phyloP scores from a whole-genome alignment of 2,888 invertebrate genomes.

The Diadegma fenestrale region DNA sequence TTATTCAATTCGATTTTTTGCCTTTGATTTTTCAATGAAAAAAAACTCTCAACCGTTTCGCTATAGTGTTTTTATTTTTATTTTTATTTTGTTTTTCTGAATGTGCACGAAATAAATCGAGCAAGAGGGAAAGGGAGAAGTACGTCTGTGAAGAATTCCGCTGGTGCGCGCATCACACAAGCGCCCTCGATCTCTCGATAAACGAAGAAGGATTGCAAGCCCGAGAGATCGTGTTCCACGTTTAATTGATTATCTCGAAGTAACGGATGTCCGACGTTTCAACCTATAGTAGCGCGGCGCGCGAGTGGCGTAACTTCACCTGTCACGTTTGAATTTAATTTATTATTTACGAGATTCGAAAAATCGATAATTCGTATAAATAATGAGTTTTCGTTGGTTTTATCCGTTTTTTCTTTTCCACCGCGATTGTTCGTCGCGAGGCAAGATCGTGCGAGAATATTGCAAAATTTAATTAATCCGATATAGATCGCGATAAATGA shows the following conservation, averaged over 20 bases:
- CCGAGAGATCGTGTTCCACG: conserved; percentile 63
- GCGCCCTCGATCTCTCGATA: conserved; percentile 59
- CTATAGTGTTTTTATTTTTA: background rate
- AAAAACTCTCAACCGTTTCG: background rate
- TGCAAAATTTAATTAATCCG: too few relatives aligned
- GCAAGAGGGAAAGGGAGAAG: conserved; percentile 35
- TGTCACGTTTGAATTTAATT: conserved; percentile 57
- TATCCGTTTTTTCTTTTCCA: background rate
- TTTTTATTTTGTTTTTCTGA: conserved; percentile 13
- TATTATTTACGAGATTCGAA: conserved; percentile 44
- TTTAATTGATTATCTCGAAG: conserved; percentile 67
- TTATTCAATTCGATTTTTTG: background rate
- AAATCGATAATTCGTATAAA: conserved; percentile 40
- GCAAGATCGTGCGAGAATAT: background rate
- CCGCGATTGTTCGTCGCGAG: background rate
- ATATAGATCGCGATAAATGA: background rate
- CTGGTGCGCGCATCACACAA: conserved; percentile 26
- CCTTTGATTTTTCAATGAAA: background rate
- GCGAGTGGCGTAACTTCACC: conserved; percentile 40
- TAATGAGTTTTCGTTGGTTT: conserved; percentile 13
- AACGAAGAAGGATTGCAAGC: conserved; percentile 67
- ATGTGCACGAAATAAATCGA: conserved; percentile 20
- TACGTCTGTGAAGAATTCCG: conserved; percentile 29
- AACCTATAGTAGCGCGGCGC: conserved; percentile 25
- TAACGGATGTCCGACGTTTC: conserved; percentile 58